These are phyloP conservation scores for Creontiades dilutus DNA, from an alignment of 2,888 invertebrate species.

Conservation along the genomic window DNA sequence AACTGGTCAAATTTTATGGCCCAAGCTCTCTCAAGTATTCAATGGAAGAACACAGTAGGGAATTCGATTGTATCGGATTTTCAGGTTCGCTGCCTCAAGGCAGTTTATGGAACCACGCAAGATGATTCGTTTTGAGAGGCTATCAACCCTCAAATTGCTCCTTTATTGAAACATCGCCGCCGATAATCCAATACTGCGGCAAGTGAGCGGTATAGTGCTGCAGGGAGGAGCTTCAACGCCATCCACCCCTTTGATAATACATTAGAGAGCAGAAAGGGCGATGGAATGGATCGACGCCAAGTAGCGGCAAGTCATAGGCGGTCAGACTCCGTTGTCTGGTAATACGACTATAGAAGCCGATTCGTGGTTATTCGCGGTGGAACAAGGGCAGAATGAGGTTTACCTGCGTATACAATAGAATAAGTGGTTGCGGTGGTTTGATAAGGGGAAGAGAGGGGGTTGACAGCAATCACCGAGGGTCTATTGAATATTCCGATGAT, in stretches of 20 bases:
- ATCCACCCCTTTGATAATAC: background rate
- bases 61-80: slow-evolving; percentile 7
- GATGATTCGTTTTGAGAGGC: slow-evolving; percentile 46
- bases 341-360: slow-evolving; percentile 6
- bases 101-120: background rate
- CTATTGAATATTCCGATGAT: slow-evolving; percentile 8
- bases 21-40: too few species aligned
- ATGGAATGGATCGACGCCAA: background rate
- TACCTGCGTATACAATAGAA: slow-evolving; percentile 22
- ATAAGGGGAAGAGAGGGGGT: background rate
- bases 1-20: too few species aligned
- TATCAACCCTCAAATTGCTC: slow-evolving; percentile 29
- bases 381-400: background rate
- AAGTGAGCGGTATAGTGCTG: background rate
- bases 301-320: background rate
- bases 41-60: background rate
- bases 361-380: background rate
- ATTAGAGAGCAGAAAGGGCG: background rate
- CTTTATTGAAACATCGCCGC: slow-evolving; percentile 41
- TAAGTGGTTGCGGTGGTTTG: too few species aligned
- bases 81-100: background rate
- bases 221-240: background rate
- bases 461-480: background rate
- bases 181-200: slow-evolving; percentile 24
- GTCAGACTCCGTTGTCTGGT: background rate